Evolutionary conservation across 2,113 vertebrate genomes (phyloP), one percentile per base, ranked within the genome.

Genomic region (Phaethornis superciliosus): DNA sequence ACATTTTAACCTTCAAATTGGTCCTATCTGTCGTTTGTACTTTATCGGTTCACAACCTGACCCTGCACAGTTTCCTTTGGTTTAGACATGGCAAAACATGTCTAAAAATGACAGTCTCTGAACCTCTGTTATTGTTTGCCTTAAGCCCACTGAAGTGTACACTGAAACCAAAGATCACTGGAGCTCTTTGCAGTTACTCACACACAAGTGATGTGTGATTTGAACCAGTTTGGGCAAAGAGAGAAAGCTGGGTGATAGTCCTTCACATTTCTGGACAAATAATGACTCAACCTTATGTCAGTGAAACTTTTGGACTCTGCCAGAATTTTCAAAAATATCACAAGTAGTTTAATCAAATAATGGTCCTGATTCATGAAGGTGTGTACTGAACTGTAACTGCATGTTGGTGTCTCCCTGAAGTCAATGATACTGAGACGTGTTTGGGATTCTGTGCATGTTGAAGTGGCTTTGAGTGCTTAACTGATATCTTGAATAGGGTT

Each of bases 201-300:
- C 32, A 76, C 12, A 22, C 0, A 3, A 72, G 40, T 75, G 24
- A 72, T 2, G 1, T 8, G 26, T 27, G 82, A 91, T 70, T 81
- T 67, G 88, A 91, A 83, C 55, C 33, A 63, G 75, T 77, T 80
- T 46, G 80, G 92, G 77, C 75, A 93, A 74, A 81, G 78, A 67
- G 6, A 81, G n/a, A 40, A 89, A 76, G 16, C 37, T 59, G 88
- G 17, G 28, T 82, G 59, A 51, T 1, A 14, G 17, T 37, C 71
- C 56, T 83, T 88, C 63, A 51, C 37, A 37, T 74, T 69, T 83
- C 76, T 67, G 71, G 51, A 51, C 54, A 64, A 89, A 85, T 24
- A 89, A 76, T 85, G 12, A 59, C 15, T 74, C 52, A 80, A 12
- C 2, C 16, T 81, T 81, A 28, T 49, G 51, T 59, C 90, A 90